These are phyloP conservation scores for Lutraria rhynchaena DNA, from an alignment of 1,140 invertebrate species.

Conservation along the genomic window DNA sequence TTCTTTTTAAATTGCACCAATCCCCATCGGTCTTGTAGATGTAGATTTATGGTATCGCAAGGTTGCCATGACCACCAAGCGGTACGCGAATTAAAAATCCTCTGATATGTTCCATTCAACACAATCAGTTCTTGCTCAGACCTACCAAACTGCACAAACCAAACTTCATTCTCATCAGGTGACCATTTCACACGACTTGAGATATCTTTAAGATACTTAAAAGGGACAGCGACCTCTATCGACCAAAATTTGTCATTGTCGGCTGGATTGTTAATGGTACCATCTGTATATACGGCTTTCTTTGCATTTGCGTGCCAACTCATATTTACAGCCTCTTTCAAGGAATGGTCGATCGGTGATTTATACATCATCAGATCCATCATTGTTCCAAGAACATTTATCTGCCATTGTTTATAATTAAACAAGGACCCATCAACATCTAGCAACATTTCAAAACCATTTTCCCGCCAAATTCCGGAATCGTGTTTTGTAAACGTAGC, in stretches of 20 bases:
- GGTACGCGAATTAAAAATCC: neutral
- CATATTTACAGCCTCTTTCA: neutral
- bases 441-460: neutral
- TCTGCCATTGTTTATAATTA: slow-evolving; percentile 31
- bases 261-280: slow-evolving; percentile 24
- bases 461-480: neutral
- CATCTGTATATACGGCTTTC: neutral
- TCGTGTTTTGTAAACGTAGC: slow-evolving; percentile 33
- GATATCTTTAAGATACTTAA: neutral
- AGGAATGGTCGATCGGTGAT: neutral
- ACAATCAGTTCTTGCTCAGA: neutral
- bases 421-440: slow-evolving; percentile 10
- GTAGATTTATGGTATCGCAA: slow-evolving; percentile 20
- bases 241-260: slow-evolving; percentile 42
- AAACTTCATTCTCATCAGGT: slow-evolving; percentile 12
- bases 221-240: slow-evolving; percentile 10
- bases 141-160: slow-evolving; percentile 7
- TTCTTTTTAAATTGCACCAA: slow-evolving; percentile 34
- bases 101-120: neutral
- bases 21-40: slow-evolving; percentile 44
- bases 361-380: slow-evolving; percentile 24
- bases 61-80: slow-evolving; percentile 45
- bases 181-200: neutral
- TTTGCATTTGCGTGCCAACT: neutral
- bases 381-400: slow-evolving; percentile 26